Base-by-base conservation (phyloP, 1,140 invertebrate species). In the Sinonovacula constricta region DNA sequence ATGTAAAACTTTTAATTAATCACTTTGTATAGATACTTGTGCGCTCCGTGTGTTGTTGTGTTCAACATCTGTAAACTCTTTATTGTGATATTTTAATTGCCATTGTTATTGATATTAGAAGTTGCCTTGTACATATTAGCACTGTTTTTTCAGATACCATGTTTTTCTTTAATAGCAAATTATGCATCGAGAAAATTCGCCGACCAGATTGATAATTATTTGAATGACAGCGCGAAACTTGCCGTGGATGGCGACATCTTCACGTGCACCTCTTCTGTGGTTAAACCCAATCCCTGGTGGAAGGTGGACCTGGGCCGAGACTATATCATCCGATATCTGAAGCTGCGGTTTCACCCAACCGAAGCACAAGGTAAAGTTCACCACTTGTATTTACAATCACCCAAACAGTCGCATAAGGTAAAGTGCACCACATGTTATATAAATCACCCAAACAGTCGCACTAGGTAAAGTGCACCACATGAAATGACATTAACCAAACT, bases 141-240 rank as follows among this genome's bases (percentile, higher is more conserved):
- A n/a, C n/a, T n/a, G n/a, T n/a, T n/a, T n/a, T n/a, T n/a, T n/a
- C n/a, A n/a, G n/a, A n/a, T n/a, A n/a, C n/a, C n/a, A n/a, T n/a
- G n/a, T n/a, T n/a, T n/a, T n/a, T n/a, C 54, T 57, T 57, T 26
- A 56, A n/a, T 36, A 70, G 68, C 26, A 59, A 70, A 70, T 31
- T 70, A 39, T 33, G 68, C 68, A 10, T 70, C 26, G 22, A 57
- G 7, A 7, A 70, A 70, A 36, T 4, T 1, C 7, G 34, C 68
- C 7, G 30, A 39, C 45, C 68, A 70, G 68, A 70, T 56, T 2
- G 68, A 70, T 28, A 34, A 59, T 2, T 57, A 56, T 53, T 12
- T 24, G 54, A 56, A 53, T 7, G 53, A 70, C 31, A 45, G 34
- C 10, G 31, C 68, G n/a, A 0, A 22, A n/a, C 34, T 39, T 0